Base-by-base conservation (phyloP, 2,888 invertebrate genomes). In the Gryllus longicercus region DNA sequence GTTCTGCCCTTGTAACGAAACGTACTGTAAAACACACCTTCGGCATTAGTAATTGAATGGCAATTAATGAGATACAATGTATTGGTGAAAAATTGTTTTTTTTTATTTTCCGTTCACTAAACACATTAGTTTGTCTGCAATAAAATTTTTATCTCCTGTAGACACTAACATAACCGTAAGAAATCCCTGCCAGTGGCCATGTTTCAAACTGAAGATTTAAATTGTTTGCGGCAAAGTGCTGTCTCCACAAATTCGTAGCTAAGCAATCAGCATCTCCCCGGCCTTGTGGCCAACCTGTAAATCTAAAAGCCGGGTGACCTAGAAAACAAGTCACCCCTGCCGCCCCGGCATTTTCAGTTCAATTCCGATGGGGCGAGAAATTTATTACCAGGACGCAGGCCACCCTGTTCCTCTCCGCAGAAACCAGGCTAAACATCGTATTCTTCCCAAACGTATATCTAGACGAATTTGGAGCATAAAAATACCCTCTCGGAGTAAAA, bases 361-460 rank as follows among this genome's bases (percentile, higher is more conserved):
- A 63, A 63, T 63, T 0, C 63, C n/a, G 63, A 18, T 8, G 63
- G 16, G 63, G 16, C 63, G 16, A 63, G 16, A 63, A 63, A 63
- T 63, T 63, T 63, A 63, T 63, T 63, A 63, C 63, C 4, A 18
- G 14, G 63, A 63, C 63, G n/a, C 63, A 63, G 63, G 63, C 16
- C 63, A 18, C 16, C 63, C 63, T 63, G 63, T 63, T 63, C 63
- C 16, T 8, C 63, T 14, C 16, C 63, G 5, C 63, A 63, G 63
- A 63, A 63, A 63, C 63, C 63, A 63, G 63, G 63, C 63, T 63
- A 63, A 63, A 63, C 63, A 63, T 63, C 63, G 63, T 14, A 63
- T 63, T n/a, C 63, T n/a, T 14, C 63, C 63, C 63, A n/a, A n/a
- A 63, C 63, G 12, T 63, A 63, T 63, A 63, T 63, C 63, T 63